A percentile compares a stretch with the other conserved stretches of the same genome.
Evolutionary conservation across 2,888 invertebrate species (phyloP).

Genomic region (Sinhomidia bicolor): DNA sequence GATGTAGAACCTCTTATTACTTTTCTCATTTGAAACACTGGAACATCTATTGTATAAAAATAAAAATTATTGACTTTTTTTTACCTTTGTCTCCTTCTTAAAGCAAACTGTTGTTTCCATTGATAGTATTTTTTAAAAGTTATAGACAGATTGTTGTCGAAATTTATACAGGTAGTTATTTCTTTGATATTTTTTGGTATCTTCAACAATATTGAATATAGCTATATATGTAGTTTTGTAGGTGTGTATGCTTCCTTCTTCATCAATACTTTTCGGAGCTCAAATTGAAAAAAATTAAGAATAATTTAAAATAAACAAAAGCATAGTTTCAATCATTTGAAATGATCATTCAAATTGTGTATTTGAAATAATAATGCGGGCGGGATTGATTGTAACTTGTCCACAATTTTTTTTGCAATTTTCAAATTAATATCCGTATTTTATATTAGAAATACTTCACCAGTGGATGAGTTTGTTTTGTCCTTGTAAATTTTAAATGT

Average conservation of each 20-base stretch:
- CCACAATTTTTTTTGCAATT: not conserved
- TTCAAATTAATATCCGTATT: not conserved
- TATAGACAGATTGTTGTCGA: slow-evolving; percentile 53
- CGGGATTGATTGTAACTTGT: not conserved
- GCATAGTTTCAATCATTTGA: no score
- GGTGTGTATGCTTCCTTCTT: not conserved
- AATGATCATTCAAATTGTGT: no score
- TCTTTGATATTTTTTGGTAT: slow-evolving; percentile 31
- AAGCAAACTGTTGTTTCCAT: slow-evolving; percentile 45
- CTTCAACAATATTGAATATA: not conserved
- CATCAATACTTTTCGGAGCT: not conserved
- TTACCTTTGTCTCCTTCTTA: slow-evolving; percentile 56
- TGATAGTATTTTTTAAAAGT: slow-evolving; percentile 52
- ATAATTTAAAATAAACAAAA: not conserved
- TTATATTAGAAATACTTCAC: not conserved
- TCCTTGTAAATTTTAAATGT: not conserved
- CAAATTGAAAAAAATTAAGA: not conserved
- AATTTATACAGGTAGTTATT: not conserved
- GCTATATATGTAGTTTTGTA: no score
- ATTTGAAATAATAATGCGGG: not conserved
- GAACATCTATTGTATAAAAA: slow-evolving; percentile 61
- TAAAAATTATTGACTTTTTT: slow-evolving; percentile 60
- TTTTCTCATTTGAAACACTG: slow-evolving; percentile 15
- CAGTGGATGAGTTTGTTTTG: not conserved
- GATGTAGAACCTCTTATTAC: slow-evolving; percentile 42